These are phyloP conservation scores for Pygoscelis adeliae DNA, from an alignment of 2,113 vertebrate species.

Conservation along the genomic window DNA sequence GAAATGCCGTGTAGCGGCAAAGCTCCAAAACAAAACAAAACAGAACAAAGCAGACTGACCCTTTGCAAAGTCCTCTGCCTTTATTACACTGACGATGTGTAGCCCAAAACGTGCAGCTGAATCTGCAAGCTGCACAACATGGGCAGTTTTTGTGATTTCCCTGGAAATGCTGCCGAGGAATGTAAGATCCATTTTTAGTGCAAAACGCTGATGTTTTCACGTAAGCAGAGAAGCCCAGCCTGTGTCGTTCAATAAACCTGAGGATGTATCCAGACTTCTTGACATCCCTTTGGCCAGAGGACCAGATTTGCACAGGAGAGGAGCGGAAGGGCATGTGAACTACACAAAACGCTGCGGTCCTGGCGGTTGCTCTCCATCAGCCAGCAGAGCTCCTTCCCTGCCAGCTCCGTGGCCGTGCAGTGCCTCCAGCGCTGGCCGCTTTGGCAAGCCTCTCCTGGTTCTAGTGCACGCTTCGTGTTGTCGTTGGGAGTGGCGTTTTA, in stretches of 20 bases:
- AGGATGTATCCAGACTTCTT: background rate
- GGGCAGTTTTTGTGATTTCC: background rate
- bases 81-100: accelerated
- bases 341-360: accelerated
- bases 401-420: accelerated
- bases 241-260: background rate
- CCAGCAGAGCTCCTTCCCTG: background rate
- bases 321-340: background rate
- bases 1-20: background rate
- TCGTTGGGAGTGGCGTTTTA: background rate
- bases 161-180: background rate
- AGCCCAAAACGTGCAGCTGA: background rate
- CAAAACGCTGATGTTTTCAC: background rate
- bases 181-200: background rate
- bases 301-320: background rate
- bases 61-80: background rate
- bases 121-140: background rate
- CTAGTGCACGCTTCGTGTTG: accelerated
- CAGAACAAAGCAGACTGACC: background rate
- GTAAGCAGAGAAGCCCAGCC: background rate
- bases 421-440: background rate
- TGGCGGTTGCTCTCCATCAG: background rate
- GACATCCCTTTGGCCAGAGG: background rate
- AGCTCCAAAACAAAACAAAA: background rate
- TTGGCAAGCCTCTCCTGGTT: background rate